Conservation (phyloP, 2,888 invertebrate species). For the Gasteruption jaculator region DNA sequence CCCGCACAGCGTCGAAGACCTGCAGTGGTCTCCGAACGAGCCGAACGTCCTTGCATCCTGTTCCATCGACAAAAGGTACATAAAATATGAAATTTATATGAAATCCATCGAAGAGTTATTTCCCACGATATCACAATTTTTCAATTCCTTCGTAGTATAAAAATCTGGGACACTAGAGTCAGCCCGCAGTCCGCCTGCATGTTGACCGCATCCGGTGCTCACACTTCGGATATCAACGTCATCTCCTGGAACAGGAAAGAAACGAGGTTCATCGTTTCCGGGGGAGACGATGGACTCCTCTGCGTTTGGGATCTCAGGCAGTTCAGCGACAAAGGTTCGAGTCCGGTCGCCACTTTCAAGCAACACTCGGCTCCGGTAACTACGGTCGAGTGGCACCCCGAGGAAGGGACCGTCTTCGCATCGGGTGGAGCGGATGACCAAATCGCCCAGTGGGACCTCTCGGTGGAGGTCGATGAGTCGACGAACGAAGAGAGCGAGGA, state of each 20-base stretch:
- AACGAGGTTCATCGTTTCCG: conserved; percentile 58
- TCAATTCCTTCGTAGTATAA: conserved; percentile 57
- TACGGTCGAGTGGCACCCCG: conserved; percentile 95
- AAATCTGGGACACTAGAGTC: conserved; percentile 93
- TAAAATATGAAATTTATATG: conserved; percentile 2
- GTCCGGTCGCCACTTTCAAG: conserved; percentile 88
- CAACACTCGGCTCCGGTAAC: conserved; percentile 93
- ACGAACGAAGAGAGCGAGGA: conserved; percentile 55
- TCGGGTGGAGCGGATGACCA: conserved; percentile 93
- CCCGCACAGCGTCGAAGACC: conserved; percentile 88
- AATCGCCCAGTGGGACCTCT: conserved; percentile 94
- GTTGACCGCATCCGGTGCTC: conserved; percentile 80
- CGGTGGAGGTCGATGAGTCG: conserved; percentile 75
- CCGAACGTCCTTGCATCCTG: conserved; percentile 82
- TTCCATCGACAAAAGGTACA: conserved; percentile 76
- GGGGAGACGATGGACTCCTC: conserved; percentile 93
- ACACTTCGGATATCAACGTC: conserved; percentile 92
- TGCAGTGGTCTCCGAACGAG: conserved; percentile 99
- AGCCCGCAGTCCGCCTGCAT: conserved; percentile 86
- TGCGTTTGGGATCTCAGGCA: conserved; percentile 95
- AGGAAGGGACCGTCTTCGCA: conserved; percentile 89
- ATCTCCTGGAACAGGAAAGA: conserved; percentile 94
- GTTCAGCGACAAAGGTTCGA: conserved; percentile 64
- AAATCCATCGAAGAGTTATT: conserved; percentile 8
- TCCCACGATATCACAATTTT: neutral